A percentile compares a stretch with the other conserved stretches of the same genome.
phyloP scores from a whole-genome alignment of 1,140 invertebrate genomes.

The Lysiphlebus fabarum region DNA sequence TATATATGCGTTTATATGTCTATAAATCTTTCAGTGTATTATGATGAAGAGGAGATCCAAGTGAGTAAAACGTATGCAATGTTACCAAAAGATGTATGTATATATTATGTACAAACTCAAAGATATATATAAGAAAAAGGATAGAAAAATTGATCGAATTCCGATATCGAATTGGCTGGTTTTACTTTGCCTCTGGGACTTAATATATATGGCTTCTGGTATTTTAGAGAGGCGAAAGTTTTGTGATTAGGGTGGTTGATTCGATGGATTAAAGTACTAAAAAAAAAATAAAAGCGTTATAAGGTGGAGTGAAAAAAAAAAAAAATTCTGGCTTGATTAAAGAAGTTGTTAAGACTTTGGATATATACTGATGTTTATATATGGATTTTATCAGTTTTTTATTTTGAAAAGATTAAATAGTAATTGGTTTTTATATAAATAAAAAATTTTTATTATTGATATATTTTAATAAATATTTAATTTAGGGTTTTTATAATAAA shows the following conservation, averaged over 20 bases:
- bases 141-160: constrained; percentile 51
- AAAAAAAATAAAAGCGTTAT: not conserved
- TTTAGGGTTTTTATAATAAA: not conserved
- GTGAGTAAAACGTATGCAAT: not conserved
- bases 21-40: constrained; percentile 27
- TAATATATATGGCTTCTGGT: constrained; percentile 22
- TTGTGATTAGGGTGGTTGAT: constrained; percentile 22
- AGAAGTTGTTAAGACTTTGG: constrained; percentile 19
- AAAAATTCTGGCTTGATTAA: constrained; percentile 18
- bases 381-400: not conserved
- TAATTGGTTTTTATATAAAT: no score
- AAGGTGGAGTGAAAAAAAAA: no score
- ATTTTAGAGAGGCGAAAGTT: constrained; percentile 24
- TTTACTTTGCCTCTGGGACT: not conserved
- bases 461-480: not conserved
- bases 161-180: constrained; percentile 47
- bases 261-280: constrained; percentile 12
- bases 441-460: no score
- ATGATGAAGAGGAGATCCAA: not conserved
- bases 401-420: not conserved
- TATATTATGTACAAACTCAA: no score
- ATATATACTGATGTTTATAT: not conserved
- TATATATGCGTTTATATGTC: no score
- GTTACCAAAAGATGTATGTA: constrained; percentile 8
- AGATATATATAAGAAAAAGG: constrained; percentile 18